These are phyloP conservation scores for Dryoscopus gambensis DNA, from an alignment of 2,113 vertebrate genomes.

Conservation along the genomic window DNA sequence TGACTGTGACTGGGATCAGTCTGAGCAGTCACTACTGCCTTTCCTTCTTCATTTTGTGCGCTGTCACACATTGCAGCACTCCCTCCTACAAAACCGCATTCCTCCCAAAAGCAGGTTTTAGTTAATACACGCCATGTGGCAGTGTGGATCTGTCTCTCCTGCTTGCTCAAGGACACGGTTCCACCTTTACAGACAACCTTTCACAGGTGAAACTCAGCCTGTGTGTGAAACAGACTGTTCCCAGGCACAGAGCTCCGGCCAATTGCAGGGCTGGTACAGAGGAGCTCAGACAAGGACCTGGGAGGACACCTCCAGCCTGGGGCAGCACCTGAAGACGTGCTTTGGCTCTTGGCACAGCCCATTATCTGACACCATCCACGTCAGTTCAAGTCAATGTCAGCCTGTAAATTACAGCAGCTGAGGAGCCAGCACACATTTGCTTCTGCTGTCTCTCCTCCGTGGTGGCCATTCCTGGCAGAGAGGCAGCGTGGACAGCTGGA, in stretches of 20 bases:
- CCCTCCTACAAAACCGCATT: not conserved
- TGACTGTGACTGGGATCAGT: not conserved
- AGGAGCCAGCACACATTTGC: not conserved
- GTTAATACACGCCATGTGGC: not conserved
- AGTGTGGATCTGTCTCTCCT: not conserved
- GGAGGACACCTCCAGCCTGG: not conserved
- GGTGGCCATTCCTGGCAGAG: constrained; percentile 2
- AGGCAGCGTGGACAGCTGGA: constrained; percentile 5
- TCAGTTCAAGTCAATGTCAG: not conserved
- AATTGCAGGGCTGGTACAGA: not conserved
- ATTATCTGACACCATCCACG: not conserved
- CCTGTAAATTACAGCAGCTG: not conserved
- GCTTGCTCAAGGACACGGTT: not conserved
- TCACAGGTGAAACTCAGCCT: not conserved
- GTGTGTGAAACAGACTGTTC: not conserved
- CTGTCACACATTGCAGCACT: constrained; percentile 1
- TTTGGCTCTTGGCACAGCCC: not conserved
- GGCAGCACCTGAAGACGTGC: not conserved
- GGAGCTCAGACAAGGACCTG: not conserved
- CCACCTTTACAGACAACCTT: not conserved
- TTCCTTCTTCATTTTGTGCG: not conserved
- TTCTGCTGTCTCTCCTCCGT: not conserved
- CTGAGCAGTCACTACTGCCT: not conserved
- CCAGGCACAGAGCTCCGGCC: rapidly evolving
- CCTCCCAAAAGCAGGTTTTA: not conserved